A percentile compares a stretch with the other conserved stretches of the same genome.
Conservation (phyloP, 2,797 vertebrate species). For the Thalassophryne amazonica region DNA sequence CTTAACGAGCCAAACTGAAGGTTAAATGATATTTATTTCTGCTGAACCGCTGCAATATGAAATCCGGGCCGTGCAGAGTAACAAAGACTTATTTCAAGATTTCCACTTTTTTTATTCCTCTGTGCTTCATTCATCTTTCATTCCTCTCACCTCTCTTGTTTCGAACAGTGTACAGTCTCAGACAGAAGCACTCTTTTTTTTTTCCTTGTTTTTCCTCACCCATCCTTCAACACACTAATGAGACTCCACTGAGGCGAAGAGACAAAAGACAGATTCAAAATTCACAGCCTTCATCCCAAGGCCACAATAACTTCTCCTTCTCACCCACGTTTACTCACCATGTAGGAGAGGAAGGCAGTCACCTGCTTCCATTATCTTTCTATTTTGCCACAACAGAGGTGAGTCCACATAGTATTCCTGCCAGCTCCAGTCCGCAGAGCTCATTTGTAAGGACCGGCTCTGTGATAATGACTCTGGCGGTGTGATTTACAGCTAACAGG, state of each 20-base stretch:
- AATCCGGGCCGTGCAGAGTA: no score
- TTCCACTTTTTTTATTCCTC: not conserved
- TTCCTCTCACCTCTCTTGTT: not conserved
- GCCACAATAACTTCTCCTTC: not conserved
- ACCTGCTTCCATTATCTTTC: slow-evolving; percentile 38
- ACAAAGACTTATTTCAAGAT: no score
- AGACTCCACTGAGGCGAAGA: slow-evolving; percentile 2
- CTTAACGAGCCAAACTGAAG: no score
- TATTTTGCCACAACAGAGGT: slow-evolving; percentile 37
- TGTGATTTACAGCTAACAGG: slow-evolving; percentile 38
- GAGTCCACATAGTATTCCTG: slow-evolving; percentile 16
- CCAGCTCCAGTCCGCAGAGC: slow-evolving; percentile 21
- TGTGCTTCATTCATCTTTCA: not conserved
- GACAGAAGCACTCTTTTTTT: not conserved
- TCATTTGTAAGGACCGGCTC: slow-evolving; percentile 36
- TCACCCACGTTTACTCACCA: not conserved
- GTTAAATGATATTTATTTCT: no score
- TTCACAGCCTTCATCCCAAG: not conserved
- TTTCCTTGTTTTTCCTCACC: not conserved
- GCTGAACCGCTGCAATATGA: no score
- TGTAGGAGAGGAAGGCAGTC: slow-evolving; percentile 12
- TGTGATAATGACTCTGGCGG: slow-evolving; percentile 23
- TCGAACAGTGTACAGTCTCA: no score
- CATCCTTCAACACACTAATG: not conserved
- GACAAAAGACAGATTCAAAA: slow-evolving; percentile 18